These are phyloP conservation scores for Garrulus glandarius DNA, from an alignment of 2,797 vertebrate species.

Conservation along the genomic window DNA sequence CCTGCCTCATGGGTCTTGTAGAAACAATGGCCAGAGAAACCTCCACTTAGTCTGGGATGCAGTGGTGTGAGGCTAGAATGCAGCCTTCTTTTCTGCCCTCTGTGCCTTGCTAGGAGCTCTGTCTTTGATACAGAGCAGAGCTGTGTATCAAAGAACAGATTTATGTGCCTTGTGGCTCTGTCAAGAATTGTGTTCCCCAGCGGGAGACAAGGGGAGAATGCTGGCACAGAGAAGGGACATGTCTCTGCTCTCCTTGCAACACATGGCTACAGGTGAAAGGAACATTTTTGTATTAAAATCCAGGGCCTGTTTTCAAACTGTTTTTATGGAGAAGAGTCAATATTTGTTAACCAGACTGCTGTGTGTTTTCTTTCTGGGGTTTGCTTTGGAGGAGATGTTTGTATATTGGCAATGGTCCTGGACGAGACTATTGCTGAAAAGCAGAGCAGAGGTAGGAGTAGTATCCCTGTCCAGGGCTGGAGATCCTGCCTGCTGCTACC, in stretches of 20 bases:
- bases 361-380: background rate
- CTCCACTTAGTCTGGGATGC: background rate
- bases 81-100: background rate
- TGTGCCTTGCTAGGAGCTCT: background rate
- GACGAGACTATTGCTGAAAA: background rate
- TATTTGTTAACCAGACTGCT: background rate
- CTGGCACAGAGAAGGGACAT: background rate
- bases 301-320: background rate
- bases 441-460: background rate
- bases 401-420: background rate
- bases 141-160: background rate
- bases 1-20: background rate
- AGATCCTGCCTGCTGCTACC: background rate
- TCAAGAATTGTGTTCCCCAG: background rate
- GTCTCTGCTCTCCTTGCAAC: background rate
- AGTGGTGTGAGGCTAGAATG: background rate
- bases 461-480: background rate
- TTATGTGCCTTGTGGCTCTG: background rate
- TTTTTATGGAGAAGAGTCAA: background rate
- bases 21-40: background rate
- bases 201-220: background rate
- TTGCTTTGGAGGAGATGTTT: background rate
- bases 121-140: background rate
- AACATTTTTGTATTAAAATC: conserved; percentile 26
- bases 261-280: background rate